These are phyloP conservation scores for Cochlearius cochlearius DNA, from an alignment of 2,113 vertebrate species.

Conservation along the genomic window DNA sequence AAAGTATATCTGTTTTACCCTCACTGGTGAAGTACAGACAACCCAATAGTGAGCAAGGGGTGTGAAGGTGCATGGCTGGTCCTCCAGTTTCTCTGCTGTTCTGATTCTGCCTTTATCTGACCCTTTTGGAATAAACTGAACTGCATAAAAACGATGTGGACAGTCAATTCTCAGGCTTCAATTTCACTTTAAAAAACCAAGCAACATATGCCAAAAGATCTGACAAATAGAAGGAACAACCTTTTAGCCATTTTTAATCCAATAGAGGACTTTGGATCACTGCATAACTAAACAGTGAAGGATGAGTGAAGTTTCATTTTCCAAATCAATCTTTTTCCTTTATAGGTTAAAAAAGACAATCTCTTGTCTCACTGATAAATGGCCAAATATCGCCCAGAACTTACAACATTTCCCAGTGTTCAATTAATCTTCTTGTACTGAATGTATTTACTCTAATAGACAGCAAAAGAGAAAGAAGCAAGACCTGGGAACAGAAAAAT, in stretches of 20 bases:
- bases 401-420: background rate
- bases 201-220: background rate
- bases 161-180: background rate
- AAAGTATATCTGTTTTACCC: background rate
- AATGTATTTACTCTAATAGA: background rate
- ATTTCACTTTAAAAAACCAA: background rate
- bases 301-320: conserved; percentile 14
- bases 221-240: background rate
- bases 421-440: conserved; percentile 41
- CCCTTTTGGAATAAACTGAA: background rate
- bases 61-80: background rate
- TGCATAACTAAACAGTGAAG: background rate
- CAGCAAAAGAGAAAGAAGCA: background rate
- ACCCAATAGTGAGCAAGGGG: background rate
- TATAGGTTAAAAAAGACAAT: background rate
- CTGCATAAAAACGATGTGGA: background rate
- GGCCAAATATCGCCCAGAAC: background rate
- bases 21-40: background rate
- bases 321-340: conserved; percentile 15
- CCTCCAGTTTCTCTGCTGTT: background rate
- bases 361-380: conserved; percentile 5
- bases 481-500: background rate
- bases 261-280: background rate
- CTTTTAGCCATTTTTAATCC: conserved; percentile 21
- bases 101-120: background rate